Percentiles rank a stretch among this genome's conserved stretches.
These are phyloP conservation scores for Siderastrea radians DNA, from an alignment of 92 coral and sea anemone genomes.

Conservation along the genomic window DNA sequence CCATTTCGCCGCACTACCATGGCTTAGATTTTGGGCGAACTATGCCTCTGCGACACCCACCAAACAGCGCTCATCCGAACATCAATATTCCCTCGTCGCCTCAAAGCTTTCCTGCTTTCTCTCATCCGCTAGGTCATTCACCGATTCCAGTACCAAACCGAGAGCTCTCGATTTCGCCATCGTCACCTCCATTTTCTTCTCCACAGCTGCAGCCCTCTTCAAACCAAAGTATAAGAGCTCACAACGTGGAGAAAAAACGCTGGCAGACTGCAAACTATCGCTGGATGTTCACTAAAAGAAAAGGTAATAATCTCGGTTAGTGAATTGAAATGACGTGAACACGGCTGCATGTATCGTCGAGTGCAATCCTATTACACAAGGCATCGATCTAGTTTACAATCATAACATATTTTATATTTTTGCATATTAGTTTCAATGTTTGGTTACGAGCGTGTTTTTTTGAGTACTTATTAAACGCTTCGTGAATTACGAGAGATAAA, in stretches of 20 bases:
- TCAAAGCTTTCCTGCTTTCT: conserved; percentile 34
- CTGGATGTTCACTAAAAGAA: conserved; percentile 98
- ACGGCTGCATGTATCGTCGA: neutral
- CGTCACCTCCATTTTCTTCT: neutral
- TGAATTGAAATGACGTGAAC: neutral
- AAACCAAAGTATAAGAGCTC: conserved; percentile 15
- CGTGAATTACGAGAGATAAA: conserved; percentile 14
- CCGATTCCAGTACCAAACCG: conserved; percentile 29
- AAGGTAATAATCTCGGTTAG: conserved; percentile 60
- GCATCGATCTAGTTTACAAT: neutral
- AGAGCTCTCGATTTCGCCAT: conserved; percentile 32
- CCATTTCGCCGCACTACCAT: conserved; percentile 53
- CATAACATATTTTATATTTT: neutral
- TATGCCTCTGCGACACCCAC: conserved; percentile 98
- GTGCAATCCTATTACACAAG: neutral
- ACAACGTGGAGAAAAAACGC: conserved; percentile 85
- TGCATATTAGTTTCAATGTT: conserved; percentile 5
- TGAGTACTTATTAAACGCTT: conserved; percentile 19
- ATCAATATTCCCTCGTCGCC: conserved; percentile 35
- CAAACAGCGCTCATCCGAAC: conserved; percentile 57
- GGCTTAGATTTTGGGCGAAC: conserved; percentile 84
- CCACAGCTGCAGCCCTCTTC: conserved; percentile 13
- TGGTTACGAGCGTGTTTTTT: neutral
- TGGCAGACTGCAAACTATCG: conserved; percentile 99
- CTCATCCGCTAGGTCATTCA: conserved; percentile 29